Conservation (phyloP, 2,113 vertebrate species). For the Cavia aperea region DNA sequence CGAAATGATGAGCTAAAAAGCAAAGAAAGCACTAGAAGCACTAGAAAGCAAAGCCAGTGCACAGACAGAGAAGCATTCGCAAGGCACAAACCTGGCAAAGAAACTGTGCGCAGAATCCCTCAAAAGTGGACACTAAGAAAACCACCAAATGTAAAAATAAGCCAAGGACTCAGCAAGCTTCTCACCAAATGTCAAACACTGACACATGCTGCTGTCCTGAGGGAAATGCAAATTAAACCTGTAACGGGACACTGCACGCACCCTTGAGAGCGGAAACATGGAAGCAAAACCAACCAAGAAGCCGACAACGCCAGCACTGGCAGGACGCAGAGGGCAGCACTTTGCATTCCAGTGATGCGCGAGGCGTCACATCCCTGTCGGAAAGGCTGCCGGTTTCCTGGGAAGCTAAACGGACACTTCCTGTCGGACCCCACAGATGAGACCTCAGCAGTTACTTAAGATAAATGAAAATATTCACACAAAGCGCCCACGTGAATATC, state of each 20-base stretch:
- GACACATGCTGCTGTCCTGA: accelerated
- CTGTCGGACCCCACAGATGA: accelerated
- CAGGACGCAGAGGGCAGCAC: accelerated
- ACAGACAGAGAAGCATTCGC: neutral
- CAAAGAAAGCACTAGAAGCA: neutral
- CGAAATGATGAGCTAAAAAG: neutral
- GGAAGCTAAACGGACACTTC: neutral
- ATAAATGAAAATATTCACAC: neutral
- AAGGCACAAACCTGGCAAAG: neutral
- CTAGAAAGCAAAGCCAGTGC: neutral
- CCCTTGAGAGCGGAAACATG: too few relatives aligned
- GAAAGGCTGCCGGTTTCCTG: too few relatives aligned
- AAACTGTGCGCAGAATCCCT: neutral
- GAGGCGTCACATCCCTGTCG: accelerated
- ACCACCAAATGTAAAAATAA: neutral
- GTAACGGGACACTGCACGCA: neutral
- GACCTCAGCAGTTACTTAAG: accelerated
- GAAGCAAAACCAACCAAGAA: neutral
- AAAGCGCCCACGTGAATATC: accelerated
- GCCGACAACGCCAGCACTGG: accelerated
- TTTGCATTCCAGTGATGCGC: accelerated
- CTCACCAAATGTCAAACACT: neutral
- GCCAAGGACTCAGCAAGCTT: neutral
- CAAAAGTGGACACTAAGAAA: neutral
- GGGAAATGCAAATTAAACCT: neutral